These are phyloP conservation scores for Stenurella melanura DNA, from an alignment of 2,888 invertebrate species.

Conservation along the genomic window DNA sequence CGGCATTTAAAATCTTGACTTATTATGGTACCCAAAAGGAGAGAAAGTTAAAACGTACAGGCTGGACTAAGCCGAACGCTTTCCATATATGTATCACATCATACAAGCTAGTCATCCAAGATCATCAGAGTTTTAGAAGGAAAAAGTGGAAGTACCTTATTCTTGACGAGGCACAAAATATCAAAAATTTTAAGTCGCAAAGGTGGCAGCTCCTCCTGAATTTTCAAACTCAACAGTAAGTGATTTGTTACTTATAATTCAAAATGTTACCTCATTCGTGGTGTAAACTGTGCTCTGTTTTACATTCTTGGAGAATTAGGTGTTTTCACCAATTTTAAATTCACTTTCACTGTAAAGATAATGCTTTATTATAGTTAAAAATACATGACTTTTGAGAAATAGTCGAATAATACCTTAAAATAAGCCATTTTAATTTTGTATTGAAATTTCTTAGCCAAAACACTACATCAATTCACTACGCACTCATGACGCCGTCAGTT, in stretches of 20 bases:
- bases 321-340: too few species aligned
- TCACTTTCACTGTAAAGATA: too few species aligned
- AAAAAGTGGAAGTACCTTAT: conserved; percentile 99
- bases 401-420: too few species aligned
- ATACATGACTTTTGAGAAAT: too few species aligned
- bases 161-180: conserved; percentile 98
- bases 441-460: too few species aligned
- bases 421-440: too few species aligned
- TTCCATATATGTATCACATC: conserved; percentile 99
- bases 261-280: too few species aligned
- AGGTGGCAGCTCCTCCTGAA: conserved; percentile 98
- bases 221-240: conserved; percentile 92
- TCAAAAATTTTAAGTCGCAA: conserved; percentile 99
- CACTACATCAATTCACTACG: too few species aligned
- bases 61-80: conserved; percentile 99
- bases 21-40: conserved; percentile 99
- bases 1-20: conserved; percentile 98
- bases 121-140: conserved; percentile 96
- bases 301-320: too few species aligned
- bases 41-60: conserved; percentile 88
- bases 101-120: conserved; percentile 98
- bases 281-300: too few species aligned
- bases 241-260: conserved; percentile 36
- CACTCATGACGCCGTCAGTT: too few species aligned
- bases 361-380: too few species aligned